Conservation (phyloP, 2,797 vertebrate species). For the Lophius americanus region DNA sequence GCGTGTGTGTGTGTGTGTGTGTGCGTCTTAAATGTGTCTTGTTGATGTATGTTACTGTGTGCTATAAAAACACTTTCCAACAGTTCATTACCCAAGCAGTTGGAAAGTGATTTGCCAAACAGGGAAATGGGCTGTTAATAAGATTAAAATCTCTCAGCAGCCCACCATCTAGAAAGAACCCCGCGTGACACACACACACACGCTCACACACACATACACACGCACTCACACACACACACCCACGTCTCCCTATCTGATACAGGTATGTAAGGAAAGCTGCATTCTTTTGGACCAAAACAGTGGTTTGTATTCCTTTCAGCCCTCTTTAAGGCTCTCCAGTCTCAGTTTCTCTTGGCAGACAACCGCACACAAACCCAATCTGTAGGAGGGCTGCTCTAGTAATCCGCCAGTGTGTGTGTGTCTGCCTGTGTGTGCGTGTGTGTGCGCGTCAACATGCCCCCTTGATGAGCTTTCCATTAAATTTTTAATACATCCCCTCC, state of each 20-base stretch:
- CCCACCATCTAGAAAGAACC: slow-evolving; percentile 57
- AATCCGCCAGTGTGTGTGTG: slow-evolving; percentile 43
- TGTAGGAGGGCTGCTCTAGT: slow-evolving; percentile 43
- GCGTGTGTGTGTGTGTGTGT: slow-evolving; percentile 12
- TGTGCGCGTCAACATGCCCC: slow-evolving; percentile 36
- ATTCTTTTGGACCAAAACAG: slow-evolving; percentile 25
- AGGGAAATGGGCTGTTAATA: slow-evolving; percentile 76
- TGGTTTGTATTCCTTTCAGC: slow-evolving; percentile 42
- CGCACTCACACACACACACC: too few relatives aligned
- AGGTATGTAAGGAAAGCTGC: slow-evolving; percentile 52
- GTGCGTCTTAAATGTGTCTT: slow-evolving; percentile 32
- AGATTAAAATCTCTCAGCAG: slow-evolving; percentile 76
- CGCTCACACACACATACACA: slow-evolving; percentile 25
- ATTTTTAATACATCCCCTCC: slow-evolving; percentile 74
- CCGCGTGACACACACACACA: slow-evolving; percentile 44
- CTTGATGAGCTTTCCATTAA: slow-evolving; percentile 64
- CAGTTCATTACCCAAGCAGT: slow-evolving; percentile 79
- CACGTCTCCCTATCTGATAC: slow-evolving; percentile 23
- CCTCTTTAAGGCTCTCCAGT: slow-evolving; percentile 21
- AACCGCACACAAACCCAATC: slow-evolving; percentile 19
- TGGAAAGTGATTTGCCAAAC: slow-evolving; percentile 80
- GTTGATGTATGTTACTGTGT: slow-evolving; percentile 60
- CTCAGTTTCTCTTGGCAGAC: slow-evolving; percentile 20
- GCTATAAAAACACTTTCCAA: slow-evolving; percentile 73
- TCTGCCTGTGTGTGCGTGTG: slow-evolving; percentile 12